A percentile compares a stretch with the other conserved stretches of the same genome.
These are phyloP conservation scores for Hippoglossus stenolepis DNA, from an alignment of 2,113 vertebrate genomes.

Conservation along the genomic window DNA sequence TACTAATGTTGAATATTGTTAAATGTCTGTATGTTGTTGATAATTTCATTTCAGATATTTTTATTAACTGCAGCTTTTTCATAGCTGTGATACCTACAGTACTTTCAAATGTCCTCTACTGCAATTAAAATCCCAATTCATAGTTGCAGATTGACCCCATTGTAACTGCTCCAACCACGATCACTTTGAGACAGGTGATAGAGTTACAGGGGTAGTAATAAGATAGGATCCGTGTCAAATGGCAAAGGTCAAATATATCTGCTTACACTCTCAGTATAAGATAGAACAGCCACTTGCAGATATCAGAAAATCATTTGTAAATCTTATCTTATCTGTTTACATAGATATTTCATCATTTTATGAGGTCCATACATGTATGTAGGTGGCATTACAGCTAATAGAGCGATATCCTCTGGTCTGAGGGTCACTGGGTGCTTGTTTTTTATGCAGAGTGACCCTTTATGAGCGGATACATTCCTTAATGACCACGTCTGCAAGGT, in stretches of 20 bases:
- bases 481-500: neutral
- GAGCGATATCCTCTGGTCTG: too few species aligned
- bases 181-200: conserved; percentile 4
- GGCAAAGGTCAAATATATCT: conserved; percentile 10
- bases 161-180: neutral
- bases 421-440: neutral
- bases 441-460: neutral
- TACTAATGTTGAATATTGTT: too few species aligned
- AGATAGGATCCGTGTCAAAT: neutral
- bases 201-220: conserved; percentile 19
- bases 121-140: neutral
- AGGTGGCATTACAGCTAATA: too few species aligned
- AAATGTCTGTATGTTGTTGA: too few species aligned
- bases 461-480: neutral
- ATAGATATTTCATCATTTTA: neutral
- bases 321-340: neutral
- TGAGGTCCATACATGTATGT: too few species aligned
- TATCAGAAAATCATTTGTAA: too few species aligned
- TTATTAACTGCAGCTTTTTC: neutral
- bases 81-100: neutral
- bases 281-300: neutral
- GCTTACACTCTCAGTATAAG: neutral
- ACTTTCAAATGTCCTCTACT: neutral
- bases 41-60: too few species aligned
- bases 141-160: neutral